phyloP scores from a whole-genome alignment of 37 sponge, comb jelly and placozoan genomes.

The Halichondria panicea region DNA sequence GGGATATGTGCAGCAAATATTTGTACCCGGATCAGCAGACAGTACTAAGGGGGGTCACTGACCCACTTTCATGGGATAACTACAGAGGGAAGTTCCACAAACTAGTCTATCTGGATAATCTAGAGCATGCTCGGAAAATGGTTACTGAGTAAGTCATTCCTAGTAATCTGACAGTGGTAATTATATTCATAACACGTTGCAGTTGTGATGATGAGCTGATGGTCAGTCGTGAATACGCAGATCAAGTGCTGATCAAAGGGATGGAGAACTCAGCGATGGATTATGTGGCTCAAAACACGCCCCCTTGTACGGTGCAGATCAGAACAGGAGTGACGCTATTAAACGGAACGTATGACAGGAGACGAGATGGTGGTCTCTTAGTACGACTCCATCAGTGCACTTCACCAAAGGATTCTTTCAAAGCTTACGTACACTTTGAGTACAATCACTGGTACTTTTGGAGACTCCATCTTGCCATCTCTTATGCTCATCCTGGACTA shows the following conservation, averaged over 20 bases:
- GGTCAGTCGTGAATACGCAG: neutral
- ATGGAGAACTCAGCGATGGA: slow-evolving; percentile 1
- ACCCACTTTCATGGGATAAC: neutral
- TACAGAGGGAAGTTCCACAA: slow-evolving; percentile 4
- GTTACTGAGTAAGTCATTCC: slow-evolving; percentile 4
- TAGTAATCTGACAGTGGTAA: neutral
- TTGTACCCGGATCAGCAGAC: neutral
- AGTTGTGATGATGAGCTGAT: neutral
- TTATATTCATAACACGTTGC: neutral
- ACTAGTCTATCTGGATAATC: slow-evolving; percentile 9
- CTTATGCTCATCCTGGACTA: neutral
- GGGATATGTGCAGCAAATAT: neutral
- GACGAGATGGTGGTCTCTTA: too few species aligned
- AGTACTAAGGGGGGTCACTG: neutral
- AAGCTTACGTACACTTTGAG: slow-evolving; percentile 9
- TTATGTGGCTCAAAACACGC: slow-evolving; percentile 5
- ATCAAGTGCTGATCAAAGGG: neutral
- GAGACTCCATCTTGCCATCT: slow-evolving; percentile 26
- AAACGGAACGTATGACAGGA: too few species aligned
- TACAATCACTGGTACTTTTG: slow-evolving; percentile 27
- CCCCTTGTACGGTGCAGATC: neutral
- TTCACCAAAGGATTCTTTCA: neutral
- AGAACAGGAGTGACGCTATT: neutral
- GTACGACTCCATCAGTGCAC: neutral
- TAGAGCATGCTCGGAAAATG: slow-evolving; percentile 2